These are phyloP conservation scores for Plectus sambesii DNA, from an alignment of 1,140 invertebrate genomes.

Conservation along the genomic window DNA sequence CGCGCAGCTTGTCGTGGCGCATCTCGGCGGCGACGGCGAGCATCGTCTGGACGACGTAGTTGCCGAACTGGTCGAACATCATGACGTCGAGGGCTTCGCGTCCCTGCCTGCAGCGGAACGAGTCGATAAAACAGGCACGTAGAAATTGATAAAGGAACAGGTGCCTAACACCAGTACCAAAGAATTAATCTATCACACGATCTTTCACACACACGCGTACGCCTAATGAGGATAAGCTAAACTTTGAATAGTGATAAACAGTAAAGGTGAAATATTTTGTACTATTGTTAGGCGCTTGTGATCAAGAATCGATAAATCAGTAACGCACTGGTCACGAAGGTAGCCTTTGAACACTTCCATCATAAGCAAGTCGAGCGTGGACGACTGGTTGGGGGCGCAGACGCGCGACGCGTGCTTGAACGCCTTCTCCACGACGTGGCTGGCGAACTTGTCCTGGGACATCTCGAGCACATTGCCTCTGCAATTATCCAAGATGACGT, in stretches of 20 bases:
- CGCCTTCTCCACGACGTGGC: slow-evolving; percentile 37
- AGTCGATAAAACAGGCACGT: too few relatives aligned
- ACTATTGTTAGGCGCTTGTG: too few relatives aligned
- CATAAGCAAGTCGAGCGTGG: slow-evolving; percentile 8
- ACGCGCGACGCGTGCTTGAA: slow-evolving; percentile 16
- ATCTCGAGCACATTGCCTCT: slow-evolving; percentile 29
- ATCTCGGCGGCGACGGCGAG: too few relatives aligned
- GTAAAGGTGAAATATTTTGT: too few relatives aligned
- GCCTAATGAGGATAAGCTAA: slow-evolving; percentile 14
- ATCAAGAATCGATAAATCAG: slow-evolving; percentile 3
- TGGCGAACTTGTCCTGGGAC: slow-evolving; percentile 36
- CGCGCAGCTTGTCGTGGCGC: too few relatives aligned
- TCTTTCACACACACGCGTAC: too few relatives aligned
- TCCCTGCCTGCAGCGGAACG: slow-evolving; percentile 22
- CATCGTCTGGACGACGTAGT: slow-evolving; percentile 34
- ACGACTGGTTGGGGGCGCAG: too few relatives aligned
- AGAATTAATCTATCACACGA: too few relatives aligned
- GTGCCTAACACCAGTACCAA: too few relatives aligned
- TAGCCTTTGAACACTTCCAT: slow-evolving; percentile 13
- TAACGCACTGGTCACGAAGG: slow-evolving; percentile 13
- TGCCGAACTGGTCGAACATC: slow-evolving; percentile 38
- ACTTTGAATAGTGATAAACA: too few relatives aligned
- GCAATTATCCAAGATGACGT: slow-evolving; percentile 12
- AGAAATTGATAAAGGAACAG: too few relatives aligned
- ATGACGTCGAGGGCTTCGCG: slow-evolving; percentile 30